Evolutionary conservation across 2,113 vertebrate species (phyloP).

Genomic region (Acanthochromis polyacanthus): DNA sequence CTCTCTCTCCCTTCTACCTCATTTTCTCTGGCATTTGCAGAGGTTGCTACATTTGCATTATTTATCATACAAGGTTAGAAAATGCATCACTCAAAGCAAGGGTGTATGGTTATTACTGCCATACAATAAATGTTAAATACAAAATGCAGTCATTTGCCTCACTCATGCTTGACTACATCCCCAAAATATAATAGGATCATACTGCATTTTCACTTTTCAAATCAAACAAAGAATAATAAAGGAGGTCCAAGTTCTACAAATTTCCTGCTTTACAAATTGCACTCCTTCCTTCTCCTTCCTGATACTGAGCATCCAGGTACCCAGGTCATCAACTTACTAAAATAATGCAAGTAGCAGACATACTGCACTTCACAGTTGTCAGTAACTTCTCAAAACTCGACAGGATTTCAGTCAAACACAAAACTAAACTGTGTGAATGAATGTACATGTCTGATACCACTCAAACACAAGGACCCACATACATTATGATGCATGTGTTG

Average conservation of each 20-base stretch:
- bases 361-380: slow-evolving; percentile 49
- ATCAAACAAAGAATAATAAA: slow-evolving; percentile 49
- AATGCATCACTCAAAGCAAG: slow-evolving; percentile 66
- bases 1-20: slow-evolving; percentile 59
- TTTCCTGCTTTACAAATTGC: slow-evolving; percentile 11
- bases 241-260: slow-evolving; percentile 22
- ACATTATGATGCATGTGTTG: slow-evolving; percentile 58
- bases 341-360: slow-evolving; percentile 15
- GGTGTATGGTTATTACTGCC: slow-evolving; percentile 74
- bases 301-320: slow-evolving; percentile 7
- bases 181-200: slow-evolving; percentile 61
- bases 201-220: slow-evolving; percentile 50
- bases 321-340: slow-evolving; percentile 22
- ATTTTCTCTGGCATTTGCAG: slow-evolving; percentile 83
- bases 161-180: slow-evolving; percentile 56
- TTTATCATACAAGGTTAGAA: slow-evolving; percentile 84
- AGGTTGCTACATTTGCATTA: slow-evolving; percentile 84
- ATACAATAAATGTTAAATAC: slow-evolving; percentile 79
- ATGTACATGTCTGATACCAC: slow-evolving; percentile 28
- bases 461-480: slow-evolving; percentile 23
- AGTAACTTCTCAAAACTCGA: slow-evolving; percentile 35
- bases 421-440: slow-evolving; percentile 1
- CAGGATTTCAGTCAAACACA: not conserved
- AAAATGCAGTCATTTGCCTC: slow-evolving; percentile 73
- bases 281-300: not conserved